Base-by-base conservation (phyloP, 2,113 vertebrate species). In the Gasterosteus aculeatus region DNA sequence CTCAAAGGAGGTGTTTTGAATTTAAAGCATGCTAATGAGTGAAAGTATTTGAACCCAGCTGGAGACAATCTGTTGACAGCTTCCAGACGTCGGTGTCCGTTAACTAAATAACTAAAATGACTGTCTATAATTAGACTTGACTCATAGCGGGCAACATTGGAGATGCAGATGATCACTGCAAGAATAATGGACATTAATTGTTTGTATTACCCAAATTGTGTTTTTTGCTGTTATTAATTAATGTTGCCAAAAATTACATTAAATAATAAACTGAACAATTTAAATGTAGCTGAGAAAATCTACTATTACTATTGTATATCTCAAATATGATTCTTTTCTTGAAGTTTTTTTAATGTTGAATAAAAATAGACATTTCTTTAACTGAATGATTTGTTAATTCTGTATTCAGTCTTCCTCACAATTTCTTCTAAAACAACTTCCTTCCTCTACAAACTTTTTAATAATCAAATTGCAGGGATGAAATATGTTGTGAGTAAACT, bases 401-500 rank as follows among this genome's bases (percentile, higher is more conserved):
- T 72, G 14, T 47, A 4, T 64, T 3, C 0, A 46, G 68, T 7
- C 69, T 22, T 19, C 46, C 29, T 65, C 29, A 19, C 0, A 56
- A 33, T 4, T 3, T 72, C 2, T 31, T 51, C 15, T 31, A 29
- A 67, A 69, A 72, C 63, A 46, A 26, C 11, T 31, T 26, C 5
- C n/a, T 49, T 51, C 53, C 10, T 26, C 1, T 2, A 5, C 22
- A 1, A 53, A 26, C 8, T 9, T 31, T 53, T 51, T 19, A 29
- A 15, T 42, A 26, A 62, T 51, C 51, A 68, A 72, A 56, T 16
- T 54, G 72, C 35, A 56, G 35, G 2, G 10, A 35, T 59, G 38
- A 74, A 82, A 84, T 77, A 84, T 49, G 33, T 0, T 42, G 33
- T 41, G 84, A 47, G 78, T 83, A 26, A 75, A 49, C 10, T 69